Base-by-base conservation (phyloP, 2,888 invertebrate species). In the Teleogryllus oceanicus region DNA sequence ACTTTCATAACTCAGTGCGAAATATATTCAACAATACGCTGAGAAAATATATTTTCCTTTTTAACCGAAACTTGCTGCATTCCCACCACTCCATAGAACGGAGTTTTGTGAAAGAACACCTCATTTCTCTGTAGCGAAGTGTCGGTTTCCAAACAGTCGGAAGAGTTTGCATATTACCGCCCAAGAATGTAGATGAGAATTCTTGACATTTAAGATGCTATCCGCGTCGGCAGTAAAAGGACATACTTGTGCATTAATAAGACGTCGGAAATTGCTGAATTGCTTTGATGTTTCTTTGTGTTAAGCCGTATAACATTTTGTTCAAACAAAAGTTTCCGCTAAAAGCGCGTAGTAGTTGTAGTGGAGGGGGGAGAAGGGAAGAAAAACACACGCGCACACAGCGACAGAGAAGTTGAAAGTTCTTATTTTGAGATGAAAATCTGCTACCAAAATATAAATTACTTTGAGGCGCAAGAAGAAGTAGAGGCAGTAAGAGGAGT, bases 251-350 rank as follows among this genome's bases (percentile, higher is more conserved):
- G 62, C 62, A 13, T 13, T 13, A 62, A 62, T 62, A 62, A 62
- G 62, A 62, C 16, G 16, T 62, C 62, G 62, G 62, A 62, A 62
- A 62, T 62, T 18, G 62, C 62, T 62, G 62, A 62, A 62, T 62
- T n/a, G 62, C 62, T 62, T 62, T 62, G 62, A 62, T 62, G 62
- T 62, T 62, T 62, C 62, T 62, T 62, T 62, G 62, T 62, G 62
- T 62, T 62, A 62, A 62, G 62, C 13, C 62, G 62, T 62, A 62
- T 62, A 62, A 62, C 62, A 62, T 62, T 62, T 62, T 62, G 62
- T n/a, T 62, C 62, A 62, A 62, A 62, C 62, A 62, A n/a, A 62
- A 62, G 62, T 62, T 62, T 62, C 4, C 13, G 62, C 62, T 62
- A 62, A 62, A 62, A 62, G 62, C 62, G 62, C 62, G 62, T n/a